phyloP scores from a whole-genome alignment of 2,888 invertebrate species.

The Melinopterus prodromus region DNA sequence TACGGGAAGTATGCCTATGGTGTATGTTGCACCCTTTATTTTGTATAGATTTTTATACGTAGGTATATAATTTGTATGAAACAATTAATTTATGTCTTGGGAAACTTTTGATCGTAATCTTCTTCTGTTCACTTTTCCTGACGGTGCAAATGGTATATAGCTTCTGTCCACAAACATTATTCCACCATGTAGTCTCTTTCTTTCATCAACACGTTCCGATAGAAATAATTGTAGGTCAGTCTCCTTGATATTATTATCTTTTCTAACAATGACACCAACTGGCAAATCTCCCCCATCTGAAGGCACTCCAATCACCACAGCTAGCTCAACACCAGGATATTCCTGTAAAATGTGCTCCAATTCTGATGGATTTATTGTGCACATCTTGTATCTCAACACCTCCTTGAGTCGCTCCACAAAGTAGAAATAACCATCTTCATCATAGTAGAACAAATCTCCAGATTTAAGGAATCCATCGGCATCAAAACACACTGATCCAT shows the following conservation, averaged over 20 bases:
- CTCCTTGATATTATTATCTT: neutral
- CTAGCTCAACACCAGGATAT: neutral
- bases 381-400: neutral
- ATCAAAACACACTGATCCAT: constrained; percentile 54
- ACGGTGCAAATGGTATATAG: neutral
- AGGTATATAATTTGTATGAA: too few species aligned
- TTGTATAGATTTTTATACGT: too few species aligned
- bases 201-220: neutral
- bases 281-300: neutral
- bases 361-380: neutral
- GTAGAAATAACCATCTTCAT: neutral
- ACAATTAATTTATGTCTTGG: too few species aligned
- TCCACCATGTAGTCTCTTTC: neutral
- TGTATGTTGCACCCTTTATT: too few species aligned
- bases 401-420: neutral
- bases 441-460: neutral
- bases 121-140: neutral
- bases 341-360: neutral
- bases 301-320: neutral
- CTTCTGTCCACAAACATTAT: neutral
- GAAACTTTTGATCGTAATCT: neutral
- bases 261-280: neutral
- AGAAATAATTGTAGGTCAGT: neutral
- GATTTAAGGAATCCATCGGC: neutral
- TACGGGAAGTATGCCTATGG: too few species aligned